Evolutionary conservation across 2,888 invertebrate species (phyloP), one percentile per base, ranked within the genome.

Genomic region (Andrena marginata): DNA sequence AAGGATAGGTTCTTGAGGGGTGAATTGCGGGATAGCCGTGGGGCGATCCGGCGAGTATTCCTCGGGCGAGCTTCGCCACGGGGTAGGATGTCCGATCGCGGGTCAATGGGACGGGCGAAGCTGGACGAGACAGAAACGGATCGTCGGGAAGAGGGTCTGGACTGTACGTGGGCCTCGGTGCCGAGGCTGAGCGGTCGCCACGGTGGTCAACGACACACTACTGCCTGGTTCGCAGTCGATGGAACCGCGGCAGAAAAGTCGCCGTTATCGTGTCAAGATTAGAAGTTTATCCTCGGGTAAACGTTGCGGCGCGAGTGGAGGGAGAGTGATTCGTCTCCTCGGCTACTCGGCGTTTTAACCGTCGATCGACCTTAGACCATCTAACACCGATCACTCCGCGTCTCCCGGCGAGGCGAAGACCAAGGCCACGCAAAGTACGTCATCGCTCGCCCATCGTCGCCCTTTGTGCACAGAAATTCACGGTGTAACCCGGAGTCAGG

Each of bases 171-270:
- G 68, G 68, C 70, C 85, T 77, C 85, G 75, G 16, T 35, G 29
- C 5, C 77, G 79, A 82, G 81, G 74, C 72, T 26, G 77, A 85
- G 82, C 82, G 80, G 78, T 73, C 72, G 85, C 60, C 54, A 48
- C 81, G 78, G 63, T 88, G 80, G 88, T 87, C 85, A 87, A 88
- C 81, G 87, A 85, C 88, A 82, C 84, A 89, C 89, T 89, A 70
- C 80, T 78, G 72, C 59, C 80, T 78, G 72, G 54, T 67, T 68
- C 75, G 23, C 56, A 48, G 62, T 35, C 63, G 64, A 76, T 60
- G 67, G 64, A 84, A 80, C 80, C 78, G 65, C 42, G 60, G 76
- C 35, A 80, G 80, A 83, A 84, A 71, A 86, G 62, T 70, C 71
- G 54, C 56, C 80, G 87, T 89, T 90, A 90, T 89, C 90, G 62